Base-by-base conservation (phyloP, 2,113 vertebrate genomes). In the Bubo bubo region DNA sequence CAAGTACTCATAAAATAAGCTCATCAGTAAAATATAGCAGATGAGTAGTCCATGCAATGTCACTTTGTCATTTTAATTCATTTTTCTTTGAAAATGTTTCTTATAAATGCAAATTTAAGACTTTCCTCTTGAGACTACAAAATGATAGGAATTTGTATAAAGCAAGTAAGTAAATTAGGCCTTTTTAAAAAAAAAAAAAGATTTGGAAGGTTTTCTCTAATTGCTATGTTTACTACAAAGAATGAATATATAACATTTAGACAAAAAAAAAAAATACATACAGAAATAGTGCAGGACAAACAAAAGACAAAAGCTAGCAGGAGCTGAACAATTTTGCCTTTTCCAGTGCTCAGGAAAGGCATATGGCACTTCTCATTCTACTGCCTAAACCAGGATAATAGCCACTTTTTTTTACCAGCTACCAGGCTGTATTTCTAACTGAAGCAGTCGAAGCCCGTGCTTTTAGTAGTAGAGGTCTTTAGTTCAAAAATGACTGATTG, bases 31-130 rank as follows among this genome's bases (percentile, higher is more conserved):
- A 86, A 92, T 21, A 39, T 12, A 87, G 47, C 52, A 90, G 67
- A 91, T 72, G 43, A 93, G n/a, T 37, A 87, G 37, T 28, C 49
- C 66, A 39, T 17, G 6, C 17, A 70, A 35, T 39, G 39, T 79
- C 50, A 45, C 15, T 92, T 56, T 59, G 28, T 67, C 59, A 88
- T 67, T 83, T 95, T 34, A 95, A 95, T 71, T 92, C 8, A n/a
- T 8, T 86, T 95, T 93, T 89, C 47, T 43, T 80, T 77, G 50
- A 28, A 79, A 90, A 72, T 66, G 14, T 72, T 95, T 86, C 70
- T 87, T 70, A 79, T 28, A 94, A 89, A 89, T 81, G 63, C 59
- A 97, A 85, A 90, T 93, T 30, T 82, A 68, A 95, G 88, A 74
- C 47, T 86, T 88, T 72, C 35, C 59, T 79, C 64, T 66, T 1